A percentile compares a stretch with the other conserved stretches of the same genome.
phyloP scores from a whole-genome alignment of 2,888 invertebrate species.

The Ornithoptera alexandrae region DNA sequence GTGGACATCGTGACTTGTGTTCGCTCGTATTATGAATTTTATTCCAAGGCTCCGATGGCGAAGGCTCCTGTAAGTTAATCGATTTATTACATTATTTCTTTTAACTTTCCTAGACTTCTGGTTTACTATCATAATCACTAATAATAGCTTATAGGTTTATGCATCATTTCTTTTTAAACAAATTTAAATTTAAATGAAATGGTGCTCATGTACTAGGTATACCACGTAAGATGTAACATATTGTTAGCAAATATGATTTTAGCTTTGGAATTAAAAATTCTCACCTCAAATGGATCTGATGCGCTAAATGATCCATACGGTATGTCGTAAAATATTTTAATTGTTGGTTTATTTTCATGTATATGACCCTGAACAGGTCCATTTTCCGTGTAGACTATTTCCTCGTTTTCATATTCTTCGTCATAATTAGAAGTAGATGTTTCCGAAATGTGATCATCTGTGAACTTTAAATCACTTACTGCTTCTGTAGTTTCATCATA shows the following conservation, averaged over 20 bases:
- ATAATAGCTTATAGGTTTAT: not conserved
- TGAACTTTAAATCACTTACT: not conserved
- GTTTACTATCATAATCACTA: not conserved
- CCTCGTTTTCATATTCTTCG: not conserved
- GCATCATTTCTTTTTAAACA: too few species aligned
- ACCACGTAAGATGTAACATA: too few species aligned
- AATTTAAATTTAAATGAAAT: too few species aligned
- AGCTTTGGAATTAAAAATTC: not conserved
- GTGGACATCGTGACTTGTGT: constrained; percentile 56
- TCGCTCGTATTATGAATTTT: constrained; percentile 37
- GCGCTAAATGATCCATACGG: constrained; percentile 52
- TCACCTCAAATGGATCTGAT: constrained; percentile 48
- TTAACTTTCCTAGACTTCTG: not conserved
- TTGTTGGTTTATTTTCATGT: constrained; percentile 40
- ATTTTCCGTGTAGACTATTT: constrained; percentile 44
- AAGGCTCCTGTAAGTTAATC: constrained; percentile 48
- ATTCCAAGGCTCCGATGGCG: constrained; percentile 39
- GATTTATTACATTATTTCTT: not conserved
- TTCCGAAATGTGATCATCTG: not conserved
- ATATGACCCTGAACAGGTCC: constrained; percentile 49
- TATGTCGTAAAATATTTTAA: constrained; percentile 55
- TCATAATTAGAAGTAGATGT: not conserved
- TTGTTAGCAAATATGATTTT: not conserved
- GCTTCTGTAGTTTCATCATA: not conserved
- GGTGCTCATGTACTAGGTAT: too few species aligned